Evolutionary conservation across 2,113 vertebrate genomes (phyloP), one percentile per base, ranked within the genome.

Genomic region (Anthoscopus minutus): DNA sequence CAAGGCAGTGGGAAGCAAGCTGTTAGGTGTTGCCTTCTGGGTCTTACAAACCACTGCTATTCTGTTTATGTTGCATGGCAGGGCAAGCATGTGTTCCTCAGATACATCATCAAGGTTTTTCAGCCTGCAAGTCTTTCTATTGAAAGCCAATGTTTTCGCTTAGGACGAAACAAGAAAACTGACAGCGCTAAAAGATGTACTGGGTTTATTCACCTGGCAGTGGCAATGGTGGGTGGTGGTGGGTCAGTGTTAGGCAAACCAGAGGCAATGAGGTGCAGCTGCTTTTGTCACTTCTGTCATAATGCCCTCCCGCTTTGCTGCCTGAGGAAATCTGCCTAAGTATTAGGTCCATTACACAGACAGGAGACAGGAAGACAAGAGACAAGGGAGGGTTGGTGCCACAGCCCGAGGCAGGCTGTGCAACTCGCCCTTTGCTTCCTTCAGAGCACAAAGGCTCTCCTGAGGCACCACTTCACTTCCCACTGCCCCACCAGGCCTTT

Each of bases 211-310:
- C 3, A 11, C 15, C 66, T 44, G 48, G 80, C 37, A 50, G 86
- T 0, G 3, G 45, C n/a, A 28, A 4, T 0, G 0, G 38, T 25
- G 45, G 7, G 5, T 31, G 24, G n/a, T 53, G 54, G 7, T 48
- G 3, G 1, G 48, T 60, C 31, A 28, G 45, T 13, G 57, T 71
- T 35, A 19, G 51, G 54, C 25, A 65, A n/a, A 60, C 45, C 19
- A 60, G 50, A 61, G 64, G 50, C 64, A 54, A 6, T 13, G 37
- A 66, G 51, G 33, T 58, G 27, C 47, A 62, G 77, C 73, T 62
- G 24, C 24, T 20, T 62, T 92, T 81, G 54, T 80, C 45, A 23
- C 40, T 53, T 56, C 28, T 58, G 9, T 25, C 82, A 27, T 54
- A 69, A 91, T 0, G 0, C 16, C 21, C 53, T 82, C 58, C 57